Percentiles rank a stretch among this genome's conserved stretches.
Conservation (phyloP, 2,113 vertebrate genomes). For the Accipiter virgatus region DNA sequence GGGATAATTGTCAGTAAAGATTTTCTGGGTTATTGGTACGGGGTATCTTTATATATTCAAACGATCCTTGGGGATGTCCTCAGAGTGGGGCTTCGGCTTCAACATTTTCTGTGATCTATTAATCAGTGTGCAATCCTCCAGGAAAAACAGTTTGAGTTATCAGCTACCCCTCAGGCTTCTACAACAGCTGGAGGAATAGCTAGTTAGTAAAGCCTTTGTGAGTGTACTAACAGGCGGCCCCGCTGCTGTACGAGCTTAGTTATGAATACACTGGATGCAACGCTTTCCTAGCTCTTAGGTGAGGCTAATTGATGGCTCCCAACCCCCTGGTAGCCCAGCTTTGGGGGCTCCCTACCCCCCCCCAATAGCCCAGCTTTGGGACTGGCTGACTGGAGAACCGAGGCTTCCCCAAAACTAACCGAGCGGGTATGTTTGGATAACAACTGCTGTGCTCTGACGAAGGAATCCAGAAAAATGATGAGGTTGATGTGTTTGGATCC, state of each 20-base stretch:
- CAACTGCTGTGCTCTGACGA: neutral
- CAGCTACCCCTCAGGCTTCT: neutral
- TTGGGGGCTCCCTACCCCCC: neutral
- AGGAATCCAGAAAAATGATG: neutral
- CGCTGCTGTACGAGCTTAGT: fast-evolving
- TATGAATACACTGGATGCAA: fast-evolving
- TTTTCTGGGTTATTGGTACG: neutral
- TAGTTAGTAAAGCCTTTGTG: neutral
- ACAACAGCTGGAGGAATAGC: neutral
- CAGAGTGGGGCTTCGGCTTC: neutral
- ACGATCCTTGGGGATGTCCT: neutral
- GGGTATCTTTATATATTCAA: neutral
- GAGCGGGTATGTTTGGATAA: neutral
- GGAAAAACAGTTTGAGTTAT: neutral
- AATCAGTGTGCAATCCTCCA: neutral
- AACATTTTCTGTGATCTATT: neutral
- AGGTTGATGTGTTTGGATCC: neutral
- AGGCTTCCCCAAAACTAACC: neutral
- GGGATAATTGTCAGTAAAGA: neutral
- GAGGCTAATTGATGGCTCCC: no score
- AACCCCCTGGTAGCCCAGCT: neutral
- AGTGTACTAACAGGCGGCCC: neutral
- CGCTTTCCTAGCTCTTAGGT: neutral
- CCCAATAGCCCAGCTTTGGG: neutral
- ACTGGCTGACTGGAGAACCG: neutral